These are phyloP conservation scores for Dorcus hopei DNA, from an alignment of 2,888 invertebrate species.

Conservation along the genomic window DNA sequence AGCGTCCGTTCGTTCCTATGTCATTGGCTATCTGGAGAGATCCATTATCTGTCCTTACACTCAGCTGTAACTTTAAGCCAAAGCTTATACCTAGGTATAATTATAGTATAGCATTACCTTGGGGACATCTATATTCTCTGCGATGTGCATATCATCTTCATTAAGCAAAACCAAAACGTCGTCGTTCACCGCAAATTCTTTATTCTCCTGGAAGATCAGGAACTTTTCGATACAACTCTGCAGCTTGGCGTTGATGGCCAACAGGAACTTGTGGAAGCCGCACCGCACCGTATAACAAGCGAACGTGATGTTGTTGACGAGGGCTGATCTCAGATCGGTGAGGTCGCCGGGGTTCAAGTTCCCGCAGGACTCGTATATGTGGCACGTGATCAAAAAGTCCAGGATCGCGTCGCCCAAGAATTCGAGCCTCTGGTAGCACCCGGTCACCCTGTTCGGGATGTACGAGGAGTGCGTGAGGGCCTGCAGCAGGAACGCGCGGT, in stretches of 20 bases:
- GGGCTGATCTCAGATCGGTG: constrained; percentile 89
- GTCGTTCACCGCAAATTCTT: constrained; percentile 62
- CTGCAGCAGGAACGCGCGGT: constrained; percentile 79
- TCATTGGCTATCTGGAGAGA: too few species aligned
- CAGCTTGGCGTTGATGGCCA: constrained; percentile 53
- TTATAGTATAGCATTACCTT: constrained; percentile 51
- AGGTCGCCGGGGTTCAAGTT: constrained; percentile 77
- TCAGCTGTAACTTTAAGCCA: too few species aligned
- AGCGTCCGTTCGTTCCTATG: too few species aligned
- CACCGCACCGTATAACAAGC: constrained; percentile 84
- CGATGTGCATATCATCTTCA: constrained; percentile 61
- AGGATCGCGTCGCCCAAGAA: constrained; percentile 90
- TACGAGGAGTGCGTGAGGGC: constrained; percentile 93
- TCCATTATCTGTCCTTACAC: too few species aligned
- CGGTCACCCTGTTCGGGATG: constrained; percentile 74
- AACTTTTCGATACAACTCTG: constrained; percentile 60
- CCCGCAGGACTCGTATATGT: constrained; percentile 76
- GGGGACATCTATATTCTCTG: constrained; percentile 85
- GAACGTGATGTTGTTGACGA: constrained; percentile 96
- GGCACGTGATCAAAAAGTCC: constrained; percentile 84
- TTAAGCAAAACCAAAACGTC: constrained; percentile 65
- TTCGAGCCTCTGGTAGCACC: constrained; percentile 87
- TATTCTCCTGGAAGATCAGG: constrained; percentile 60
- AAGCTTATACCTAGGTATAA: too few species aligned
- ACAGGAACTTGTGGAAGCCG: constrained; percentile 74